Percentiles rank a stretch among this genome's conserved stretches.
These are phyloP conservation scores for Panagrolaimus sp. DNA, from an alignment of 1,140 invertebrate genomes.

Conservation along the genomic window DNA sequence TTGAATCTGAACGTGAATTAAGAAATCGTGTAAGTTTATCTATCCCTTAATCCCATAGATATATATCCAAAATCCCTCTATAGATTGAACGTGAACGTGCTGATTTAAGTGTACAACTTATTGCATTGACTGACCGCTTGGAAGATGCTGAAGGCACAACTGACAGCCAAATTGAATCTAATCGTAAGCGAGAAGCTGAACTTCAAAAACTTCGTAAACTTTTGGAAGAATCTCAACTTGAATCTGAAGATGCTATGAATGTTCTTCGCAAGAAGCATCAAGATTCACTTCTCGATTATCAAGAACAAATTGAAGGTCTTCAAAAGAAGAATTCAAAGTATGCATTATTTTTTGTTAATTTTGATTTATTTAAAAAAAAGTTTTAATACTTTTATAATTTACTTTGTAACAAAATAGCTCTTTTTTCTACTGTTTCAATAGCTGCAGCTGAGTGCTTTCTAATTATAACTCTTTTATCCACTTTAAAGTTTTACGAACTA, in stretches of 20 bases:
- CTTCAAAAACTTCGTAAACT: conserved; percentile 85
- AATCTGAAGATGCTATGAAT: conserved; percentile 87
- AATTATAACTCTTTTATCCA: no score
- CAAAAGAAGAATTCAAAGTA: conserved; percentile 69
- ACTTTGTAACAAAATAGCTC: no score
- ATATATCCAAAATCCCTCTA: conserved; percentile 11
- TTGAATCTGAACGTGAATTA: conserved; percentile 90
- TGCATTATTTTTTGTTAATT: conserved; percentile 18
- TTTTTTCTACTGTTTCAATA: no score
- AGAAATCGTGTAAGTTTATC: conserved; percentile 80
- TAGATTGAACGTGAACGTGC: conserved; percentile 95
- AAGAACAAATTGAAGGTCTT: conserved; percentile 87
- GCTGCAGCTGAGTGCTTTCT: no score
- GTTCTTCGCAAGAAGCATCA: conserved; percentile 82
- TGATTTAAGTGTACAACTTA: conserved; percentile 90
- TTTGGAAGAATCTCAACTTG: conserved; percentile 91
- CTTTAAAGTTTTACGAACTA: no score
- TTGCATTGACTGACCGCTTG: conserved; percentile 85
- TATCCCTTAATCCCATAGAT: no score
- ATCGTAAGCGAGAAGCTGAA: conserved; percentile 91
- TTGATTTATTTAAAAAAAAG: no score
- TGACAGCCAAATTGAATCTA: conserved; percentile 91
- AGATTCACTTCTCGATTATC: conserved; percentile 87
- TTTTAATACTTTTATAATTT: no score
- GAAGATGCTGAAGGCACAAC: conserved; percentile 95